Evolutionary conservation across 2,888 invertebrate genomes (phyloP), one percentile per base, ranked within the genome.

Genomic region (Caenorhabditis becei): DNA sequence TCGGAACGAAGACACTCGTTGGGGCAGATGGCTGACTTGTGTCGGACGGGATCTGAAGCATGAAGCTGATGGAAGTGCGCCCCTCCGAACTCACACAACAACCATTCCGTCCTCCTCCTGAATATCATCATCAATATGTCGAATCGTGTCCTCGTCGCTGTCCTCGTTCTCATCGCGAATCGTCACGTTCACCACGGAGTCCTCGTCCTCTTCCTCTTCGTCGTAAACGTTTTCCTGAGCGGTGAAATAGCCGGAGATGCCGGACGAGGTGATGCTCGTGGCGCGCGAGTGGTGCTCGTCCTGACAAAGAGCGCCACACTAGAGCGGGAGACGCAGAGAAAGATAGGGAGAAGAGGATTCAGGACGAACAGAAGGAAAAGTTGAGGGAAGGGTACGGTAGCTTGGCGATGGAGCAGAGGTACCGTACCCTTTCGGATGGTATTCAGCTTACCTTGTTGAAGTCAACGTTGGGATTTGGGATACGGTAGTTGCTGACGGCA

Each of bases 221-320:
- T 61, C 67, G 26, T 71, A 59, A 11, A 32, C 41, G 26, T 65
- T 49, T 65, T 82, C 85, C 83, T 85, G 85, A 85, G 83, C 83
- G 61, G 85, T 85, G 77, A 77, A 83, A 80, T 85, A 85, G 28
- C 79, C 83, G 49, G 81, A 77, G 53, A 77, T 80, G 28, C 79
- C 81, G 70, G 82, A 80, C 63, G 83, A 81, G 49, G 83, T 77
- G 67, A 80, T 65, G 59, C 82, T 78, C 51, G 70, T 75, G 47
- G 69, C 70, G 66, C 77, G 78, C 71, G 80, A 37, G 32, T 70
- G 72, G 35, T 79, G 66, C 35, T 79, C 71, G 44, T 71, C 77
- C 71, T 71, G 75, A 58, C 63, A 56, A 32, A 18, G 18, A 41
- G 18, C 47, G 20, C 7, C 35, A 58, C 35, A 20, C 35, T 54